phyloP scores from a whole-genome alignment of 2,113 vertebrate species.

The Meleagris gallopavo region DNA sequence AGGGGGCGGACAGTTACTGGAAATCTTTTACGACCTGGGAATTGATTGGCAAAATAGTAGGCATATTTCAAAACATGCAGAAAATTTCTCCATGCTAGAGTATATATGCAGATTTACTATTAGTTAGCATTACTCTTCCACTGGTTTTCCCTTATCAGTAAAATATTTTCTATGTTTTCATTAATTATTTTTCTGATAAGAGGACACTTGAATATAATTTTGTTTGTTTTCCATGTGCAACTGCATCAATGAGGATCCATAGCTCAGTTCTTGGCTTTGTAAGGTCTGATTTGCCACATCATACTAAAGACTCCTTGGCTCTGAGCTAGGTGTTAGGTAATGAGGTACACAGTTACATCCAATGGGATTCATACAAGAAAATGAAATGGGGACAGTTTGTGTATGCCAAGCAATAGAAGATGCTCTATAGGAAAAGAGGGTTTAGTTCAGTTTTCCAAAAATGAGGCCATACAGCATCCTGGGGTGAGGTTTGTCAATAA shows the following conservation, averaged over 20 bases:
- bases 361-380: neutral
- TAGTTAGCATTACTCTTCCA: neutral
- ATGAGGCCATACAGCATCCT: accelerated
- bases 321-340: neutral
- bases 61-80: neutral
- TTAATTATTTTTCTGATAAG: neutral
- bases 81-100: neutral
- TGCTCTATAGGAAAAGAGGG: neutral
- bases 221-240: neutral
- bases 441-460: neutral
- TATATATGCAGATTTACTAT: neutral
- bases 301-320: neutral
- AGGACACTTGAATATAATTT: neutral
- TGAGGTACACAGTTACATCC: neutral
- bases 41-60: neutral
- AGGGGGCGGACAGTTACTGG: neutral
- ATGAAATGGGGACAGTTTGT: neutral
- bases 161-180: neutral
- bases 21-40: neutral
- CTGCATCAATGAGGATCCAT: neutral
- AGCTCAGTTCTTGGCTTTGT: neutral
- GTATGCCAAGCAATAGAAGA: neutral
- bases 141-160: neutral
- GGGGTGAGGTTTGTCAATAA: neutral
- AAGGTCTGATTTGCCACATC: neutral